Evolutionary conservation across 1,140 invertebrate species (phyloP).

Genomic region (Geopemphigus sp.): DNA sequence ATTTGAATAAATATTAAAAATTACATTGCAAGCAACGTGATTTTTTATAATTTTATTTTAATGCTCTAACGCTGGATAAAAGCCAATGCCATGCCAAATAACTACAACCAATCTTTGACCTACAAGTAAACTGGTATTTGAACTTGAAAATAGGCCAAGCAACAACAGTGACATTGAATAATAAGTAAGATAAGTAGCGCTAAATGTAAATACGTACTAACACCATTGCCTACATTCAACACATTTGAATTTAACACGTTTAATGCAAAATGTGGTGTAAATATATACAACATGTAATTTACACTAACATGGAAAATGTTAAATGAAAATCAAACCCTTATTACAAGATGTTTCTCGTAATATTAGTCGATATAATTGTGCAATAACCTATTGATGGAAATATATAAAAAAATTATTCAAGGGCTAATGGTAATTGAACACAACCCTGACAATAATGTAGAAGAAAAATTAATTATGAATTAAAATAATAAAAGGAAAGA

Average conservation of each 20-base stretch:
- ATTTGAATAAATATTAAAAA: constrained; percentile 1
- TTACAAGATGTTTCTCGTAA: background rate
- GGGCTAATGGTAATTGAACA: too few species aligned
- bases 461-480: too few species aligned
- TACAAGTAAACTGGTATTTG: constrained; percentile 24
- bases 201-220: background rate
- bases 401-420: too few species aligned
- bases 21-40: background rate
- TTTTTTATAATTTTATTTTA: background rate
- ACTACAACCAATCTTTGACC: background rate
- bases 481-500: too few species aligned
- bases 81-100: background rate
- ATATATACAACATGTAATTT: background rate
- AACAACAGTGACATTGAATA: constrained; percentile 15
- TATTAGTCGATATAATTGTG: background rate
- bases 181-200: background rate
- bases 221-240: too few species aligned
- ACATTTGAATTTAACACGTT: too few species aligned
- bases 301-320: background rate
- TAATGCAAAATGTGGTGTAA: background rate
- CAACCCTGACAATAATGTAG: too few species aligned
- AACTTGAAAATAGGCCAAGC: constrained; percentile 34
- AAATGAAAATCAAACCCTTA: background rate
- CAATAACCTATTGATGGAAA: background rate
- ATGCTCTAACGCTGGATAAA: background rate